Evolutionary conservation across 1,140 invertebrate species (phyloP), one percentile per base, ranked within the genome.

Genomic region (Drosophila ercepeae): DNA sequence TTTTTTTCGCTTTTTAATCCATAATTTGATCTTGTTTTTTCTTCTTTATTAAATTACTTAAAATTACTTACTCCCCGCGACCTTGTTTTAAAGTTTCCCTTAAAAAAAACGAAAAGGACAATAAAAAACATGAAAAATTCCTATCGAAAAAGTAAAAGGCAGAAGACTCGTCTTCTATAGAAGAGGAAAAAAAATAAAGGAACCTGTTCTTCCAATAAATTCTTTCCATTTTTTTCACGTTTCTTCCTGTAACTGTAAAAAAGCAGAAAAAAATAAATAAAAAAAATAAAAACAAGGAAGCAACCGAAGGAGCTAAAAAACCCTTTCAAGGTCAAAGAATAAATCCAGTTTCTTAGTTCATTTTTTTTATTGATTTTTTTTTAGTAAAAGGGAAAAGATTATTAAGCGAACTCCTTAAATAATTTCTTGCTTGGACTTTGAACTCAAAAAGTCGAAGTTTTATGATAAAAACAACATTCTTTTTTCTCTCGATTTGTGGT

Each of bases 401-500:
- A 39, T 39, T 39, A 16, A 16, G 11, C 29, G 13, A 39, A 39
- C 5, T 39, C 36, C 14, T 32, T 39, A 5, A 16, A 36, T 36
- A 14, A 14, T 39, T 32, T 29, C 3, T 11, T 25, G 21, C 19
- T 32, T 52, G 64, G 64, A 68, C 64, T 68, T 65, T 65, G 63
- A 65, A 45, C 59, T 59, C 25, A 63, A 63, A 45, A 59, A 45
- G 32, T 9, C 45, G 25, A n/a, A 16, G 23, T 55, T 39, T 57
- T 27, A 60, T 13, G 60, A 60, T 13, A 64, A 60, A 64, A 58
- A 29, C 54, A 60, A 48, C 16, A 27, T 23, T 48, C 61, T 61
- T 64, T 39, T 32, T 61, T 58, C 19, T 18, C 25, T 27, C 14
- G 39, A 25, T 16, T 19, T 48, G 19, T 39, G 18, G n/a, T n/a